A percentile compares a stretch with the other conserved stretches of the same genome.
phyloP scores from a whole-genome alignment of 1,140 invertebrate genomes.

The Bombus consobrinus region DNA sequence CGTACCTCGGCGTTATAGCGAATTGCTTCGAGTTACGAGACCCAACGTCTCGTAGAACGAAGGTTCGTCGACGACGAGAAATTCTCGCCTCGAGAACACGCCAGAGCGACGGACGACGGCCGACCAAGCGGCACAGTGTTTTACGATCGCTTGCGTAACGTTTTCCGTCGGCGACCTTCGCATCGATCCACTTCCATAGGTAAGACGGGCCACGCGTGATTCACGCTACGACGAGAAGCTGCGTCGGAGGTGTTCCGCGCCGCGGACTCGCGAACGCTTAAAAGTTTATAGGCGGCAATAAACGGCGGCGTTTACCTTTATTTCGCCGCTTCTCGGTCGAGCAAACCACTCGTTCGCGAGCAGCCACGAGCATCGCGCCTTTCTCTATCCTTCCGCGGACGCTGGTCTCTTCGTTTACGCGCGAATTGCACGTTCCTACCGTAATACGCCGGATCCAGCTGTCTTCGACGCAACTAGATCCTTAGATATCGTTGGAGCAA shows the following conservation, averaged over 20 bases:
- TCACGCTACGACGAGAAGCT: conserved; percentile 34
- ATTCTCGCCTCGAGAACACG: too few species aligned
- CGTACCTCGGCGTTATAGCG: accelerated
- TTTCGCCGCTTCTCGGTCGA: conserved; percentile 62
- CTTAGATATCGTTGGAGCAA: accelerated
- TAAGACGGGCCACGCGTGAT: conserved; percentile 60
- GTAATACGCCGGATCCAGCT: background rate
- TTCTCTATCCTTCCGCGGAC: background rate
- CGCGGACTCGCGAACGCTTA: conserved; percentile 80
- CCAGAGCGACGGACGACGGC: background rate
- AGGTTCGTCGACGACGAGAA: background rate
- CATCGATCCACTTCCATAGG: conserved; percentile 73
- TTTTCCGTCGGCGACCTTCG: conserved; percentile 76
- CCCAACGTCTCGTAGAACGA: background rate
- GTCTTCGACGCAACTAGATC: accelerated
- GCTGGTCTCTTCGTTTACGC: background rate
- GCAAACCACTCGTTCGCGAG: background rate
- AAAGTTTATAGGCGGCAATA: conserved; percentile 83
- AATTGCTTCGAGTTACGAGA: too few species aligned
- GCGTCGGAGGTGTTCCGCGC: conserved; percentile 63
- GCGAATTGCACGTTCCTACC: background rate
- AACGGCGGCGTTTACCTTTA: conserved; percentile 81
- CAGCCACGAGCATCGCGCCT: background rate
- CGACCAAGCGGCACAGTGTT: conserved; percentile 34
- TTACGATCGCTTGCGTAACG: conserved; percentile 77